These are phyloP conservation scores for Brachystomella parvula DNA, from an alignment of 1,140 invertebrate species.

Conservation along the genomic window DNA sequence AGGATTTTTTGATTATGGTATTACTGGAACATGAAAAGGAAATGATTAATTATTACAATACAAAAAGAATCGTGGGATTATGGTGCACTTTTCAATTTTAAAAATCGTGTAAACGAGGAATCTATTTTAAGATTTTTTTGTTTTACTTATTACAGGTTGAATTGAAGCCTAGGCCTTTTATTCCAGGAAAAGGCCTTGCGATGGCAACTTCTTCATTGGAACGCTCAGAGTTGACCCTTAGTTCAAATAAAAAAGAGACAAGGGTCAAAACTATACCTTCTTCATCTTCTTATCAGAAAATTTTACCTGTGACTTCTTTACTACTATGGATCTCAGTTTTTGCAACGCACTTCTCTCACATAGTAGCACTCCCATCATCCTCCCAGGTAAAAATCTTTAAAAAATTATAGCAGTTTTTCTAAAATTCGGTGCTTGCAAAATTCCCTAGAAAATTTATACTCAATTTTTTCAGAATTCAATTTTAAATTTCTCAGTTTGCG, in stretches of 20 bases:
- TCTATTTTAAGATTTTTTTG: background rate
- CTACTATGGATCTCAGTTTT: constrained; percentile 38
- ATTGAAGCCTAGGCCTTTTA: constrained; percentile 17
- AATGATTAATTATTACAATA: too few species aligned
- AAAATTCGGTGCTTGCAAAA: background rate
- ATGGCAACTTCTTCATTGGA: constrained; percentile 35
- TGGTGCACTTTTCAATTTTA: too few species aligned
- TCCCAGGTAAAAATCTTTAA: constrained; percentile 29
- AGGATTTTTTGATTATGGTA: too few species aligned
- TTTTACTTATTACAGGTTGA: constrained; percentile 22
- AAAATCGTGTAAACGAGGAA: too few species aligned
- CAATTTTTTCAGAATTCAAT: background rate
- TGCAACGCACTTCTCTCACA: constrained; percentile 22
- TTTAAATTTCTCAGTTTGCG: background rate
- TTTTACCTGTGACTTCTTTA: constrained; percentile 4
- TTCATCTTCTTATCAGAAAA: background rate
- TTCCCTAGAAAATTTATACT: too few species aligned
- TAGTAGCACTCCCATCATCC: constrained; percentile 22
- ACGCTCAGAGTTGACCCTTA: background rate
- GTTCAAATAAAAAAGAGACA: background rate
- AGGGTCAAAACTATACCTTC: background rate
- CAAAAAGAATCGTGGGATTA: too few species aligned
- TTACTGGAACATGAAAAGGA: too few species aligned
- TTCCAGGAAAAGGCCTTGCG: constrained; percentile 34
- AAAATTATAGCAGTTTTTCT: constrained; percentile 4